phyloP scores from a whole-genome alignment of 2,797 vertebrate genomes.

The Paedocypris micromegethes region DNA sequence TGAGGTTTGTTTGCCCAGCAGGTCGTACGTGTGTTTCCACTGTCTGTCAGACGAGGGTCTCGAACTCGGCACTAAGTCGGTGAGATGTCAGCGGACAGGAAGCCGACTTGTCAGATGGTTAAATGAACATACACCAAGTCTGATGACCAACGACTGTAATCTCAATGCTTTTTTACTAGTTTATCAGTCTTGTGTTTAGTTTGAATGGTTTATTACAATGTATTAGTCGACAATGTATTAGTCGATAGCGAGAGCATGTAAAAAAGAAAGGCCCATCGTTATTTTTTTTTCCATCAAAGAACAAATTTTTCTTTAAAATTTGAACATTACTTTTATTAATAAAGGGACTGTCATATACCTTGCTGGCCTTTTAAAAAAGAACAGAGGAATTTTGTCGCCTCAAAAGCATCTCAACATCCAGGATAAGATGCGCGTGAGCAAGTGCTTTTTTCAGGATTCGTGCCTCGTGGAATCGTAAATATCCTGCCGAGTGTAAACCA shows the following conservation, averaged over 20 bases:
- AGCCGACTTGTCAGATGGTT: no score
- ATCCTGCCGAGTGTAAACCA: conserved; percentile 43
- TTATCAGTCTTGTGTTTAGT: no score
- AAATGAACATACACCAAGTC: conserved; percentile 72
- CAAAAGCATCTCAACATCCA: conserved; percentile 48
- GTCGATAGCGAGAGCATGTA: no score
- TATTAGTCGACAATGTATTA: no score
- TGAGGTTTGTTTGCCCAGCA: conserved; percentile 63
- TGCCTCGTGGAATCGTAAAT: conserved; percentile 41
- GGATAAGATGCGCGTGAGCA: conserved; percentile 47
- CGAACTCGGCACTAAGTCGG: conserved; percentile 78
- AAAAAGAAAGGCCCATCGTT: no score
- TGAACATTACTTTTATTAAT: no score
- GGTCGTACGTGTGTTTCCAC: conserved; percentile 80
- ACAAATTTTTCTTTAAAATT: no score
- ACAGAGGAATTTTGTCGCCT: conserved; percentile 46
- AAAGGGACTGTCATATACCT: neutral
- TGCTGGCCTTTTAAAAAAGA: conserved; percentile 22
- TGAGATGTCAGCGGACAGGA: conserved; percentile 76
- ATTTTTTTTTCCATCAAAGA: no score
- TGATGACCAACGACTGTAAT: conserved; percentile 76
- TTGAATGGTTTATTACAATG: no score
- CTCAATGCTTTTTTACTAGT: conserved; percentile 67
- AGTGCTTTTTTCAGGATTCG: conserved; percentile 37
- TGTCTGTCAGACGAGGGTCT: conserved; percentile 70